phyloP scores from a whole-genome alignment of 2,888 invertebrate genomes.

The Drosophila bunnanda region DNA sequence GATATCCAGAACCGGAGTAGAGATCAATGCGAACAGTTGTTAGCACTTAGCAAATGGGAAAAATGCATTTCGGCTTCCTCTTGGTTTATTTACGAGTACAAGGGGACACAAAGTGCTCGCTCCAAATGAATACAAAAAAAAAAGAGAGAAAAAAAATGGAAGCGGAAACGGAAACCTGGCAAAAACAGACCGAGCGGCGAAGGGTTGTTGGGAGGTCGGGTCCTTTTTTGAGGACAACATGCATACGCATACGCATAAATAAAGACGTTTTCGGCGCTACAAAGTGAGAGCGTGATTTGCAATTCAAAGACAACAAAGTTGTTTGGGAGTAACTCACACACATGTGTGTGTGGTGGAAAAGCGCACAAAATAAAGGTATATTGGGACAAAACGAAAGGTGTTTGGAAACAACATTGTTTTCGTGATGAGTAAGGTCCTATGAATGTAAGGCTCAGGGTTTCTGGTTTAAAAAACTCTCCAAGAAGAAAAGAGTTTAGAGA shows the following conservation, averaged over 20 bases:
- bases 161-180: not conserved
- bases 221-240: conserved; percentile 33
- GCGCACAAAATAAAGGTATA: conserved; percentile 9
- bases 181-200: not conserved
- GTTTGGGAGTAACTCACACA: conserved; percentile 46
- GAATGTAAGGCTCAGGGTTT: no score
- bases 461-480: no score
- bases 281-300: conserved; percentile 63
- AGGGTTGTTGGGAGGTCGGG: conserved; percentile 22
- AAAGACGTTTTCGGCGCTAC: conserved; percentile 67
- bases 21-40: conserved; percentile 68
- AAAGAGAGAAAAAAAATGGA: not conserved
- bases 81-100: conserved; percentile 75
- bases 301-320: conserved; percentile 73
- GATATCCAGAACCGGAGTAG: conserved; percentile 54
- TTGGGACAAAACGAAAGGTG: conserved; percentile 3
- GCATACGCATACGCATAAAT: conserved; percentile 78
- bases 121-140: conserved; percentile 10
- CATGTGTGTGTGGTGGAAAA: conserved; percentile 2
- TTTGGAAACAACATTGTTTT: not conserved
- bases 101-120: conserved; percentile 61
- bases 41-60: conserved; percentile 67
- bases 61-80: conserved; percentile 72
- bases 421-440: not conserved
- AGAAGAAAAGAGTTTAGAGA: not conserved